Evolutionary conservation across 2,888 invertebrate species (phyloP), one percentile per base, ranked within the genome.

Genomic region (Apocheima hispidaria): DNA sequence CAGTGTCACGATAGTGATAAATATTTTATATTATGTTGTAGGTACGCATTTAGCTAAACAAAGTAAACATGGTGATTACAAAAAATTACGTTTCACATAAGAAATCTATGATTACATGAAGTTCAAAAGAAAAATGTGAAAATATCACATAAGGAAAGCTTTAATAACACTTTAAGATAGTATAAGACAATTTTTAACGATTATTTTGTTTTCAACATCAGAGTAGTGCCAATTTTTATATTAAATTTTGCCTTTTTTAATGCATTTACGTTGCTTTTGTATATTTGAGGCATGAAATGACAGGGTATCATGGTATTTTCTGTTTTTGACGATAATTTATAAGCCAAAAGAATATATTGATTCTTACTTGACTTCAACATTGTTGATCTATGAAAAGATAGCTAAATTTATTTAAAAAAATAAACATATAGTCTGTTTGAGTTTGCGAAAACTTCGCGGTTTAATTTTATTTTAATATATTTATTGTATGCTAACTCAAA

Each of bases 161-260:
- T 92, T 92, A 92, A 92, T 86, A 92, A 92, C 81, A 86, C 73
- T 83, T 68, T 91, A 92, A 92, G 90, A 86, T 69, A 67, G 69
- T 60, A 64, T 69, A 68, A 69, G 76, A 74, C 70, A 63, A 69
- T 70, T 70, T 68, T 54, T 51, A 70, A 69, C 68, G 61, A 70
- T 69, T 66, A 65, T 62, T 53, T 70, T 65, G 75, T 76, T 68
- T 66, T 75, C 78, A 81, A 71, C 69, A 77, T 84, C 84, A 80
- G 79, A 84, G 86, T 88, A 88, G 87, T 86, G 87, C 85, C 87
- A 79, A 69, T 51, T 60, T 59, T 38, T 72, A 69, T 23, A 23
- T 52, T 56, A 28, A 66, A 74, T 65, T 59, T 61, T 77, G 77
- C 79, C 79, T 78, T 66, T 74, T 71, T 56, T 69, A 71, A 77